phyloP scores from a whole-genome alignment of 2,888 invertebrate genomes.

The Acrobasis suavella region DNA sequence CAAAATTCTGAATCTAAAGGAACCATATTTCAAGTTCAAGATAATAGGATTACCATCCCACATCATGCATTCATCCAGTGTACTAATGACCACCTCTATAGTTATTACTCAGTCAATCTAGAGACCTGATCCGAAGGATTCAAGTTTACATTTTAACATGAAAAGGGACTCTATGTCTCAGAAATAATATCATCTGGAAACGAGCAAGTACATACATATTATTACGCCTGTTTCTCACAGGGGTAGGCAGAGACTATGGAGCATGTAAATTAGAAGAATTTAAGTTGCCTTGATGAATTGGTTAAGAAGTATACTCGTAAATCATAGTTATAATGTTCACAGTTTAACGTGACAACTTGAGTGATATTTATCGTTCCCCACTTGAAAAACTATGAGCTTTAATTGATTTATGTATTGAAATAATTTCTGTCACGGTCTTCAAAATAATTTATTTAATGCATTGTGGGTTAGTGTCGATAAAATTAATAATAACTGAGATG shows the following conservation, averaged over 20 bases:
- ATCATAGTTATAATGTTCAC: constrained; percentile 22
- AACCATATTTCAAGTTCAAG: constrained; percentile 16
- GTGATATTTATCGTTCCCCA: constrained; percentile 20
- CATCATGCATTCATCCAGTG: constrained; percentile 28
- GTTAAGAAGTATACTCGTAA: constrained; percentile 4
- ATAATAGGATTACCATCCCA: constrained; percentile 35
- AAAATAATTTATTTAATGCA: not conserved
- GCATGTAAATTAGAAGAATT: constrained; percentile 1
- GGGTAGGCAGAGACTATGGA: no score
- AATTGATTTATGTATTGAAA: constrained; percentile 16
- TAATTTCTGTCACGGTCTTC: not conserved
- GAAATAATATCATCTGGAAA: not conserved
- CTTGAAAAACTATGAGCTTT: not conserved
- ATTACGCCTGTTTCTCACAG: no score
- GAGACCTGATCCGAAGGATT: not conserved
- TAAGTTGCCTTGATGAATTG: not conserved
- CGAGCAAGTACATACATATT: no score
- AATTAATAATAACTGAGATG: not conserved
- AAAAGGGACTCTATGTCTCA: not conserved
- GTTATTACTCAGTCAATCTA: constrained; percentile 1
- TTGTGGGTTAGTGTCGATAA: not conserved
- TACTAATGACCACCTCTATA: constrained; percentile 16
- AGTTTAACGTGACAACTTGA: constrained; percentile 20
- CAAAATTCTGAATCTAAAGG: constrained; percentile 4
- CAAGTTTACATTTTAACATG: not conserved